These are phyloP conservation scores for Chironomus riparius DNA, from an alignment of 2,888 invertebrate species.

Conservation along the genomic window DNA sequence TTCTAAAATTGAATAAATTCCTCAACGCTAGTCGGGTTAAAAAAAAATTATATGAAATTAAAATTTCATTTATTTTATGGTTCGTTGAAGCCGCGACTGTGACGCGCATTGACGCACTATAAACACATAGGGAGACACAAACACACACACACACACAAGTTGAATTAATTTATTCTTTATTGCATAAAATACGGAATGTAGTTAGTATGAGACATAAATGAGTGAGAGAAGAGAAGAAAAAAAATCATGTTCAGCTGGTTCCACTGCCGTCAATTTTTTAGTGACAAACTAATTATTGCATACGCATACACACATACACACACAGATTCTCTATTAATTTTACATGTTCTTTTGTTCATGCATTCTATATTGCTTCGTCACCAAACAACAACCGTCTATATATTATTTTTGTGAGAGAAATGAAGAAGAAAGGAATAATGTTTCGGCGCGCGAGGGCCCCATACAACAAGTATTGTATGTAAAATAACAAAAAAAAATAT, in stretches of 20 bases:
- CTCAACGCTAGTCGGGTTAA: conserved; percentile 5
- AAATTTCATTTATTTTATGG: conserved; percentile 25
- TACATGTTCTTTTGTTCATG: neutral
- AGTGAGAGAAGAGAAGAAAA: neutral
- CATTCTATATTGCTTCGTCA: conserved; percentile 1
- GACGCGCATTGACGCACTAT: neutral
- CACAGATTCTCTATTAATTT: too few species aligned
- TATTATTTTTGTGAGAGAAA: too few species aligned
- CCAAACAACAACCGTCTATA: too few species aligned
- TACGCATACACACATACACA: neutral
- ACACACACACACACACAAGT: neutral
- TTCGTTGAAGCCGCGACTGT: conserved; percentile 16
- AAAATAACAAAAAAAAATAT: neutral
- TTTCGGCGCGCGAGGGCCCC: neutral
- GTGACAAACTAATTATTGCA: conserved; percentile 6
- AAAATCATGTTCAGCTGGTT: conserved; percentile 18
- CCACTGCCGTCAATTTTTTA: neutral
- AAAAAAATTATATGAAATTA: conserved; percentile 3
- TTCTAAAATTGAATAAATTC: conserved; percentile 2
- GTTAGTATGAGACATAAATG: neutral
- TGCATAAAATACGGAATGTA: neutral
- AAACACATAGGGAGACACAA: neutral
- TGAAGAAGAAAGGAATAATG: neutral
- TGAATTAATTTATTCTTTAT: neutral
- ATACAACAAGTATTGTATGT: neutral